A percentile compares a stretch with the other conserved stretches of the same genome.
Evolutionary conservation across 2,797 vertebrate species (phyloP).

Genomic region (Falco naumanni): DNA sequence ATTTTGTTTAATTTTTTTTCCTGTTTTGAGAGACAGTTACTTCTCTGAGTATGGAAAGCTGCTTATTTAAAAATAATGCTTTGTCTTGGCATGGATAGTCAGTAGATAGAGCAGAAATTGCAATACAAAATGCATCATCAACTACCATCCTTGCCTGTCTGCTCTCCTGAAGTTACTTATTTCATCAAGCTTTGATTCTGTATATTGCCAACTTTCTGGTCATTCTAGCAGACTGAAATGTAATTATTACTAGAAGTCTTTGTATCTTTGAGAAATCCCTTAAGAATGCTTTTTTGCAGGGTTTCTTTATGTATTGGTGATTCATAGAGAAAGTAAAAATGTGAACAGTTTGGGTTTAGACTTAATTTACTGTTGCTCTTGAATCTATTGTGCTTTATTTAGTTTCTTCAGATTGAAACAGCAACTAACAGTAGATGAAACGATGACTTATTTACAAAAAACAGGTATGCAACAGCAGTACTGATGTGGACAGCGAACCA

Average conservation of each 20-base stretch:
- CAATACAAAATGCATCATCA: background rate
- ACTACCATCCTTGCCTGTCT: background rate
- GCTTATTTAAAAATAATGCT: background rate
- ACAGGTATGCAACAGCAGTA: conserved; percentile 61
- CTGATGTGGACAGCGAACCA: conserved; percentile 69
- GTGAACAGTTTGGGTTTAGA: background rate
- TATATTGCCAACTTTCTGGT: background rate
- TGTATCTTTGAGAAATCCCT: background rate
- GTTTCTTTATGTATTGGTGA: background rate
- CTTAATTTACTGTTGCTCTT: background rate
- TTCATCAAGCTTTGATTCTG: background rate
- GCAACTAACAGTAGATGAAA: background rate
- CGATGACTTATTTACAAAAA: background rate
- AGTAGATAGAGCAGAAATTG: background rate
- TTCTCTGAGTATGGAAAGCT: background rate
- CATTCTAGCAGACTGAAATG: background rate
- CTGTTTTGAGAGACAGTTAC: background rate
- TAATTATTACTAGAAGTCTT: background rate
- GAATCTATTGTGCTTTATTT: background rate
- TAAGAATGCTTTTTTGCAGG: background rate
- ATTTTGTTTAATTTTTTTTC: background rate
- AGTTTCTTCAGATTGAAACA: background rate
- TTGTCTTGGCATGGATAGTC: background rate
- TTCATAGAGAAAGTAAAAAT: background rate
- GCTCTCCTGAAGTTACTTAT: background rate